Base-by-base conservation (phyloP, 1,140 invertebrate species). In the Anastatus disparis region DNA sequence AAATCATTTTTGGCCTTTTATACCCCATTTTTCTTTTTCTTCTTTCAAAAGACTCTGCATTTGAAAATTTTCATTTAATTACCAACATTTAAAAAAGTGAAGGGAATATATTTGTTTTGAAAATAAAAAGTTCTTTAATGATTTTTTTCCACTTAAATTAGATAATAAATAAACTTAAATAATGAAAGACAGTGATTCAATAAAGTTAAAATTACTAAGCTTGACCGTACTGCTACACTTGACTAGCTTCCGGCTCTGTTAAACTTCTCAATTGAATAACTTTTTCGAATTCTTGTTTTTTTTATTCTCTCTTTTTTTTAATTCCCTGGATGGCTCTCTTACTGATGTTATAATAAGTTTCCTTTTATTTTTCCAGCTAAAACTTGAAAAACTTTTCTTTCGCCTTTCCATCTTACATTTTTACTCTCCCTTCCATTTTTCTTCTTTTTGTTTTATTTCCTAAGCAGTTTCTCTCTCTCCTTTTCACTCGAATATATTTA, bases 241-340 rank as follows among this genome's bases (percentile, higher is more conserved):
- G 38, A 55, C 70, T 63, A 56, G 40, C 59, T 61, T 13, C 27
- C 71, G 59, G 76, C 70, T 79, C 74, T 68, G 72, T n/a, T n/a
- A n/a, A n/a, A n/a, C n/a, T n/a, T n/a, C n/a, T n/a, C 75, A 77
- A 78, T 78, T 79, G 78, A 78, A 78, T 79, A 77, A 79, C 74
- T 79, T 58, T n/a, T 56, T 10, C 76, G 74, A 76, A 78, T 78
- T 75, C 77, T 79, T 76, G 72, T 74, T 76, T 77, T 35, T 10
- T 6, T 35, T 35, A 35, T n/a, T n/a, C n/a, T n/a, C n/a, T n/a
- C n/a, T n/a, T n/a, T 77, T 78, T 74, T 79, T 79, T 77, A 75
- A 74, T 76, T 76, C 72, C 71, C 76, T 68, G 71, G 76, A 75
- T 76, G 76, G 70, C 69, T 64, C n/a, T n/a, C n/a, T 65, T 69